A percentile compares a stretch with the other conserved stretches of the same genome.
Conservation (phyloP, 1,140 invertebrate species). For the Penaeus chinensis region DNA sequence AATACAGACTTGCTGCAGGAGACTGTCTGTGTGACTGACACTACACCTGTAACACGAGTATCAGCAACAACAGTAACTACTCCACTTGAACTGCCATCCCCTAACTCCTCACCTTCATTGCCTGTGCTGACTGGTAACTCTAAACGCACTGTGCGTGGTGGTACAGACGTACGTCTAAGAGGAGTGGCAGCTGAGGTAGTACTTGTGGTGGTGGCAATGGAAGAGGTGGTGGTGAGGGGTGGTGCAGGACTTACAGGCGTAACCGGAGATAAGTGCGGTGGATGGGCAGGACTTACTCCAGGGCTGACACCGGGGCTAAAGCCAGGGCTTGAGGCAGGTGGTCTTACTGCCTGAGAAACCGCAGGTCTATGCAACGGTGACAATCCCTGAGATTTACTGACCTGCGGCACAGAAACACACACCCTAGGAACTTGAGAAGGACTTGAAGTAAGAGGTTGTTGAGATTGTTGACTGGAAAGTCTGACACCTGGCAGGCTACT, state of each 20-base stretch:
- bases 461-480: slow-evolving; percentile 47
- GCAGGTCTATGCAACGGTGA: slow-evolving; percentile 56
- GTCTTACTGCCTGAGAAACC: slow-evolving; percentile 48
- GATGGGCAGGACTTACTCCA: slow-evolving; percentile 56
- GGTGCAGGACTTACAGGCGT: slow-evolving; percentile 41
- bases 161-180: slow-evolving; percentile 31
- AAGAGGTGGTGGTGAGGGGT: slow-evolving; percentile 35
- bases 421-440: slow-evolving; percentile 62
- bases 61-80: slow-evolving; percentile 60
- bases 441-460: slow-evolving; percentile 56
- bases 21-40: slow-evolving; percentile 59
- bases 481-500: slow-evolving; percentile 56
- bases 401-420: slow-evolving; percentile 52
- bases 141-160: slow-evolving; percentile 24
- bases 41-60: slow-evolving; percentile 58
- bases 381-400: slow-evolving; percentile 59
- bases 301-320: slow-evolving; percentile 54
- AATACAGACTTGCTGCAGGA: slow-evolving; percentile 59
- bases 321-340: slow-evolving; percentile 54
- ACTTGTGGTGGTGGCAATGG: slow-evolving; percentile 46
- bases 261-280: slow-evolving; percentile 43
- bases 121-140: slow-evolving; percentile 33
- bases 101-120: slow-evolving; percentile 25
- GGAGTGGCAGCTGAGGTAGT: slow-evolving; percentile 50
- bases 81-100: slow-evolving; percentile 29